Base-by-base conservation (phyloP, 2,888 invertebrate genomes). In the Rotaria magnacalcarata region DNA sequence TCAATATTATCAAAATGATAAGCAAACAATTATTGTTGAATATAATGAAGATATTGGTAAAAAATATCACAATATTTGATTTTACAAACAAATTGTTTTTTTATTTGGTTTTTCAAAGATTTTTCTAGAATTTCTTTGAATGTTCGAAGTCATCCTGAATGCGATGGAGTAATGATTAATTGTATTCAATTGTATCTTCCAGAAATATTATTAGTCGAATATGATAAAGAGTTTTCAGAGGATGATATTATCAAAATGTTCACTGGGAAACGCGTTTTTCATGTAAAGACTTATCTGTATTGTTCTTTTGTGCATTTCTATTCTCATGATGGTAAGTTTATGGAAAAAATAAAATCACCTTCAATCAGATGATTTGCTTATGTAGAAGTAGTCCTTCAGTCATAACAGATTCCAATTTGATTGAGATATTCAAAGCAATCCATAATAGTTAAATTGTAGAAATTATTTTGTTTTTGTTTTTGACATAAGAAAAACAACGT, bases 21-120 rank as follows among this genome's bases (percentile, higher is more conserved):
- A 80, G n/a, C 47, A 47, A 16, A 80, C n/a, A 8, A 80, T 47
- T 11, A 2, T 80, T 80, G 80, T 47, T 47, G 47, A 80, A 47
- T 80, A 47, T 47, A 47, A 80, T 43, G 47, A 80, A 47, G 80
- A 80, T 80, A 47, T 80, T 80, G 80, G 80, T 80, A 47, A 80
- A 16, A 24, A 7, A 10, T 0, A 4, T 11, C 5, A 34, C 5
- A n/a, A 11, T 47, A 8, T 8, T 75, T 21, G 41, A 16, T 21
- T 7, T 1, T 11, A 24, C 0, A 14, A 52, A 11, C 52, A 16
- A 14, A 43, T 3, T 75, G 24, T 47, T 43, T 24, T 21, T 21
- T 0, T 54, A 21, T 54, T 21, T 80, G 3, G 0, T 2, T 21
- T 21, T 3, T 21, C 5, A 24, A 47, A 80, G 80, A 80, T 80